Conservation (phyloP, 2,888 invertebrate species). For the Tuberolachnus salignus region DNA sequence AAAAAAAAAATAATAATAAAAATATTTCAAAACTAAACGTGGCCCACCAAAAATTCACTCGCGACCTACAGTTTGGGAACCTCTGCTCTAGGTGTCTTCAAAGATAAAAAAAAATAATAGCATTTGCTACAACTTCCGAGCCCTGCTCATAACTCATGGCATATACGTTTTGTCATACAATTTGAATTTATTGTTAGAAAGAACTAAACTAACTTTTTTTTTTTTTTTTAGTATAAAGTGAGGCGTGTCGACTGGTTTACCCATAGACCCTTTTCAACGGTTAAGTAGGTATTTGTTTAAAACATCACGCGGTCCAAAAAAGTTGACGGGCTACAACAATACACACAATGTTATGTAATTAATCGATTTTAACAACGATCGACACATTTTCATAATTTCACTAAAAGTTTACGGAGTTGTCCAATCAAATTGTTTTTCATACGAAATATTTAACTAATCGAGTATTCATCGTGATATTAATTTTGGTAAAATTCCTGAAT, state of each 20-base stretch:
- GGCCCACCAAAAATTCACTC: too few species aligned
- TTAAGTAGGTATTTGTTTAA: neutral
- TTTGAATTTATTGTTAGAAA: neutral
- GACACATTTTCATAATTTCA: slow-evolving; percentile 16
- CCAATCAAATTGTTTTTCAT: neutral
- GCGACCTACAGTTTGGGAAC: too few species aligned
- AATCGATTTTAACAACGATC: slow-evolving; percentile 9
- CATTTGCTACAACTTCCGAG: too few species aligned
- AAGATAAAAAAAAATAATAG: too few species aligned
- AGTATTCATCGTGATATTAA: neutral
- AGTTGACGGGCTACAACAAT: neutral
- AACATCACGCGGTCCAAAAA: neutral
- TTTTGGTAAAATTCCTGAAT: neutral
- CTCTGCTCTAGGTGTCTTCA: too few species aligned
- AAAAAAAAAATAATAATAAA: too few species aligned
- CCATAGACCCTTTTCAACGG: neutral
- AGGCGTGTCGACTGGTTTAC: too few species aligned
- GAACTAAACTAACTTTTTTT: neutral
- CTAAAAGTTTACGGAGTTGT: neutral
- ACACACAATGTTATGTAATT: neutral
- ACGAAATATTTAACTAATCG: neutral
- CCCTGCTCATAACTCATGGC: too few species aligned
- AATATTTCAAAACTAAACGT: too few species aligned
- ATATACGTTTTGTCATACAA: too few species aligned
- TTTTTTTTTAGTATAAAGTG: neutral